Conservation (phyloP, 2,113 vertebrate genomes). For the Xenopus laevis region DNA sequence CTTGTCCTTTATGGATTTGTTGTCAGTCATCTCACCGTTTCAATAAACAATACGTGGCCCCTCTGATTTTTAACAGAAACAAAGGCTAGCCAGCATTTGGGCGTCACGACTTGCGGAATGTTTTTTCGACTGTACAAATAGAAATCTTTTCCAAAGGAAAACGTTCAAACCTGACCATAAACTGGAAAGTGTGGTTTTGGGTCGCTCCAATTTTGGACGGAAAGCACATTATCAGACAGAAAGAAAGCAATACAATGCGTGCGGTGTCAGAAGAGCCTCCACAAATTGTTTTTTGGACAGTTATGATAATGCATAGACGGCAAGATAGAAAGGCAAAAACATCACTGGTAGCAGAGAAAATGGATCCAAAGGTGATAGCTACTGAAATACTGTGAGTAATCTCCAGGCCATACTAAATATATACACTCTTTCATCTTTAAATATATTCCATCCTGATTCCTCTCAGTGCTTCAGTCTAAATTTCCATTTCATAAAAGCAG, state of each 20-base stretch:
- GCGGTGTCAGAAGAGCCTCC: background rate
- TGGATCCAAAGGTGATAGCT: slow-evolving; percentile 11
- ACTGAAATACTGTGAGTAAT: slow-evolving; percentile 18
- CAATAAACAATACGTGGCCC: too few relatives aligned
- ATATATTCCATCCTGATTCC: slow-evolving; percentile 10
- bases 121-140: background rate
- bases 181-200: background rate
- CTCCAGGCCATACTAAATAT: background rate
- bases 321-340: background rate
- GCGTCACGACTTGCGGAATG: too few relatives aligned
- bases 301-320: slow-evolving; percentile 28
- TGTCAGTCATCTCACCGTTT: too few relatives aligned
- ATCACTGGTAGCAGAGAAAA: background rate
- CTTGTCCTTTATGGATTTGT: too few relatives aligned
- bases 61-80: too few relatives aligned
- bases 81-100: too few relatives aligned
- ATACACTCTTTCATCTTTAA: slow-evolving; percentile 5
- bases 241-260: background rate
- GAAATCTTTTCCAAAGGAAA: too few relatives aligned
- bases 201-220: slow-evolving; percentile 5
- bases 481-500: slow-evolving; percentile 7
- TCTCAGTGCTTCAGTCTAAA: background rate
- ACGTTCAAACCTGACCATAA: slow-evolving; percentile 11
- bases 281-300: slow-evolving; percentile 6
- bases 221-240: background rate